These are phyloP conservation scores for Anaspis maculata DNA, from an alignment of 2,888 invertebrate species.

Conservation along the genomic window DNA sequence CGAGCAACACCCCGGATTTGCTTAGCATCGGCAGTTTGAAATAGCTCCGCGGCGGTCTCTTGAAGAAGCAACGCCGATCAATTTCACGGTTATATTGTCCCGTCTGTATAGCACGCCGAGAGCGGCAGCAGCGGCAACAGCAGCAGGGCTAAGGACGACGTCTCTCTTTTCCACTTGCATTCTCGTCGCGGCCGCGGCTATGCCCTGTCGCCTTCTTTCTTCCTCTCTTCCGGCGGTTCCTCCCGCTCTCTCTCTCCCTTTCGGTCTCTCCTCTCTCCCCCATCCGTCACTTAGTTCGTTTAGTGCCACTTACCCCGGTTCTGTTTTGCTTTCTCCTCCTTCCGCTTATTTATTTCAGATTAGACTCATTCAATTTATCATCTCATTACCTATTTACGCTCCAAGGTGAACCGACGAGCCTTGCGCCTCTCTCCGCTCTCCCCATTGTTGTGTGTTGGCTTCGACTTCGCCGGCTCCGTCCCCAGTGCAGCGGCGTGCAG, in stretches of 20 bases:
- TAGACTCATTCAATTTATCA: slow-evolving; percentile 44
- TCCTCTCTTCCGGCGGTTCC: too few relatives aligned
- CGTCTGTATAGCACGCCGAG: slow-evolving; percentile 20
- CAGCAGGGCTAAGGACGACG: slow-evolving; percentile 6
- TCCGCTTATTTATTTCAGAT: slow-evolving; percentile 44
- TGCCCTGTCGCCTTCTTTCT: slow-evolving; percentile 17
- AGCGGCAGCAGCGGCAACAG: background rate
- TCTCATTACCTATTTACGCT: slow-evolving; percentile 41
- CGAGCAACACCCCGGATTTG: slow-evolving; percentile 33
- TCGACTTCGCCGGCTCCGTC: too few relatives aligned
- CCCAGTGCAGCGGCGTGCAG: too few relatives aligned
- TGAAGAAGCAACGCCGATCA: slow-evolving; percentile 36
- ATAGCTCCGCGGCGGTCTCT: slow-evolving; percentile 32
- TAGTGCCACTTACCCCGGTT: slow-evolving; percentile 38
- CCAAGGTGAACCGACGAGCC: too few relatives aligned
- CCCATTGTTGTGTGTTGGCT: too few relatives aligned
- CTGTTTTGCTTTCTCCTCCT: slow-evolving; percentile 38
- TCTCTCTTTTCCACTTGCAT: slow-evolving; percentile 13
- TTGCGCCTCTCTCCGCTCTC: too few relatives aligned
- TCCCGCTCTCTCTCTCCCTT: too few relatives aligned
- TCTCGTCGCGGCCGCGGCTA: slow-evolving; percentile 10
- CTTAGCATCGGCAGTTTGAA: slow-evolving; percentile 37
- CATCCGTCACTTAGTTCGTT: slow-evolving; percentile 41
- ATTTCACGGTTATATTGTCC: slow-evolving; percentile 43
- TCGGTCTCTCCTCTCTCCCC: slow-evolving; percentile 23